phyloP scores from a whole-genome alignment of 64 coral and sea anemone genomes.

The Catalaphyllia jardinei region DNA sequence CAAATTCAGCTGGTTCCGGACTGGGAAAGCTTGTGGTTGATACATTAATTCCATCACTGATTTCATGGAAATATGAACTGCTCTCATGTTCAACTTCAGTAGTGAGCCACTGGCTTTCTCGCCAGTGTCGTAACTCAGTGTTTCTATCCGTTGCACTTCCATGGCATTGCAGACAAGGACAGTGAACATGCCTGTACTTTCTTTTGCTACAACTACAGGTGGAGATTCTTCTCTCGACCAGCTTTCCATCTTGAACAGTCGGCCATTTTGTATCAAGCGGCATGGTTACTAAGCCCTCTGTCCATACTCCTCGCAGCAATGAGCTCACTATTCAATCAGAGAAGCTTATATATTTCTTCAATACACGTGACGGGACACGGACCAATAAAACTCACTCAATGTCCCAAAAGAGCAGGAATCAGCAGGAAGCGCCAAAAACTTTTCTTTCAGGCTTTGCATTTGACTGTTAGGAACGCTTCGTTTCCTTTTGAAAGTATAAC shows the following conservation, averaged over 20 bases:
- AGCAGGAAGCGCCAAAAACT: background rate
- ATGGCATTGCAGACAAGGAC: constrained; percentile 49
- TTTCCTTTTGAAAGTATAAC: background rate
- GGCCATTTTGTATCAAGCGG: background rate
- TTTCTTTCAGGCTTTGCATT: background rate
- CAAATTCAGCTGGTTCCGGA: background rate
- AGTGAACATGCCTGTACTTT: constrained; percentile 59
- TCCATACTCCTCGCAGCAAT: background rate
- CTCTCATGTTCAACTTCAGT: background rate
- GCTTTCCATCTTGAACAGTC: background rate
- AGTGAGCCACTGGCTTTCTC: constrained; percentile 4
- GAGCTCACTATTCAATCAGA: constrained; percentile 3
- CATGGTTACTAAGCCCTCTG: background rate
- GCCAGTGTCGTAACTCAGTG: constrained; percentile 57
- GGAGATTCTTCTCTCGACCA: constrained; percentile 60
- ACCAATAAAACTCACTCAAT: background rate
- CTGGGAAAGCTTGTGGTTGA: background rate
- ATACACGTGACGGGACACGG: background rate
- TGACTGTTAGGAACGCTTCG: background rate
- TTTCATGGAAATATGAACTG: background rate
- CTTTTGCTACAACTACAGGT: constrained; percentile 39
- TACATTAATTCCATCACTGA: no score
- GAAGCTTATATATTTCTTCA: background rate
- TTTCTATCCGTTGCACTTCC: constrained; percentile 53
- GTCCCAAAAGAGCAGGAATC: background rate